Evolutionary conservation across 2,888 invertebrate genomes (phyloP), one percentile per base, ranked within the genome.

Genomic region (Oasisia sp.): DNA sequence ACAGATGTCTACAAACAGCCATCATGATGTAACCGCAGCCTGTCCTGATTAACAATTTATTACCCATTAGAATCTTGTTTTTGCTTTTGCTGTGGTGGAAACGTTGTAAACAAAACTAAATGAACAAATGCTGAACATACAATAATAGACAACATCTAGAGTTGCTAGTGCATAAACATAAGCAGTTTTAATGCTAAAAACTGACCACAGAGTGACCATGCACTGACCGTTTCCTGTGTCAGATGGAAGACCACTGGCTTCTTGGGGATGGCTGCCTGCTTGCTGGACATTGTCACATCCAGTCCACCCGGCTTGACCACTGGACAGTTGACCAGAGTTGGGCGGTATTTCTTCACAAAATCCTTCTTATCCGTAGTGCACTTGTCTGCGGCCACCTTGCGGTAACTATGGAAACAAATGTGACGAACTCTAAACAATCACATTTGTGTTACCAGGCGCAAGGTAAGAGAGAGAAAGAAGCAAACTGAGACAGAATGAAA

Each of bases 301-400:
- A 95, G 93, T 90, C 95, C 95, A 19, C 92, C 92, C 12, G 96
- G 95, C 27, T 94, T 93, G 50, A 94, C 91, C 32, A 94, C 92
- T 9, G 95, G 95, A 92, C 96, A 96, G 8, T 92, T 92, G 19
- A 94, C 92, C 93, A 93, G 32, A 91, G 93, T 92, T 94, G 74
- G 74, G 27, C 74, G n/a, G 4, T 38, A 38, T 2, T 1, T 19
- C 32, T 14, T 74, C 92, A 45, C 19, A 58, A 56, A 12, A 32
- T 56, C 89, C n/a, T 2, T 11, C 9, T 94, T 92, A 12, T 94
- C 95, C 38, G 93, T 94, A 0, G 91, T 56, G 94, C 96, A 96
- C 12, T 93, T 94, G 93, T 95, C 95, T 14, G 95, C 94, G 0
- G 95, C 95, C 45, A 95, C 94, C 91, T 95, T 95, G 32, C 96